Conservation (phyloP, 2,113 vertebrate genomes). For the Hydrochoerus hydrochaeris region DNA sequence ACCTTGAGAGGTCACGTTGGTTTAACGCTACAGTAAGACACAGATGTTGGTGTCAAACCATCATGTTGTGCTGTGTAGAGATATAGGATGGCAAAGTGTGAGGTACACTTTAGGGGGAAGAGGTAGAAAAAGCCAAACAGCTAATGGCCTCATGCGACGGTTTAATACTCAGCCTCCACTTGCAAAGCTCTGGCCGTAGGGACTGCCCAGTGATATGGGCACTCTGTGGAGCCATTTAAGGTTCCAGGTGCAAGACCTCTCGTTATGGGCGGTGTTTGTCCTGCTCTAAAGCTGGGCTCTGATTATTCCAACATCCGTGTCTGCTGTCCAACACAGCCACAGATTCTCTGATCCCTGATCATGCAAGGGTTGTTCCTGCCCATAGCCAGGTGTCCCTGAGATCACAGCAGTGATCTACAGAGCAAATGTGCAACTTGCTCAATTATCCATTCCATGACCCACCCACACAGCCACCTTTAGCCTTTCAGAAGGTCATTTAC, state of each 20-base stretch:
- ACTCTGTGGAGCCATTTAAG: not conserved
- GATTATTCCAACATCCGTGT: not conserved
- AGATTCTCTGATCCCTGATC: not conserved
- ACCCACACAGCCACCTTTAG: not conserved
- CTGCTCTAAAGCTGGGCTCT: not conserved
- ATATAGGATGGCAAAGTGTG: not conserved
- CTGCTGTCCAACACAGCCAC: not conserved
- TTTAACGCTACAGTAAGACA: not conserved
- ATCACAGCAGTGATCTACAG: not conserved
- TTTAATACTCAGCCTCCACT: not conserved
- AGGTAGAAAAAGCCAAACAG: not conserved
- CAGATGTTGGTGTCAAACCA: not conserved
- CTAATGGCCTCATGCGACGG: too few relatives aligned
- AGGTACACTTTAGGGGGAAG: not conserved
- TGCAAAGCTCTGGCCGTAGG: not conserved
- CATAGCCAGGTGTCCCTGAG: not conserved
- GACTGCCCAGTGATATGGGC: too few relatives aligned
- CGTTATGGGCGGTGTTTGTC: not conserved
- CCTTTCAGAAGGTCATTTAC: conserved; percentile 11
- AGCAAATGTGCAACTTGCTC: not conserved
- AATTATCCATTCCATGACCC: not conserved
- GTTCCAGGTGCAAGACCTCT: not conserved
- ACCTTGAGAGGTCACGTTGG: not conserved
- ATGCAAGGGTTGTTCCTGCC: not conserved
- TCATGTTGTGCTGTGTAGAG: not conserved